Conservation (phyloP, 1,140 invertebrate species). For the Acyrthosiphon pisum region DNA sequence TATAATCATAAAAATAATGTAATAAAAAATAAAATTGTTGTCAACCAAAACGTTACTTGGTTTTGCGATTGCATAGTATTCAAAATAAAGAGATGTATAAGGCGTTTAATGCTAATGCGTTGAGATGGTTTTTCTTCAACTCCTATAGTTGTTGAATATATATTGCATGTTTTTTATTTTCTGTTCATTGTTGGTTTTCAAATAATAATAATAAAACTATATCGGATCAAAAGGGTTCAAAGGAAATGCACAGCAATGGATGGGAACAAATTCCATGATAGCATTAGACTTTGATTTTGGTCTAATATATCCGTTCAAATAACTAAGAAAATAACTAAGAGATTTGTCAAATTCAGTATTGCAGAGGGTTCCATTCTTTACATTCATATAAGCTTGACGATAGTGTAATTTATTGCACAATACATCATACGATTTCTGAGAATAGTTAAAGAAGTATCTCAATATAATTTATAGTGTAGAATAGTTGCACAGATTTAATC, state of each 20-base stretch:
- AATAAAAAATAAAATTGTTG: neutral
- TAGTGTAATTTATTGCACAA: neutral
- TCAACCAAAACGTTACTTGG: too few relatives aligned
- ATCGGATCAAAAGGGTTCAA: constrained; percentile 22
- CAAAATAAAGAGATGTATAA: neutral
- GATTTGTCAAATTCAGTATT: neutral
- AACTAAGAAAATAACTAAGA: neutral
- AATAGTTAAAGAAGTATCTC: neutral
- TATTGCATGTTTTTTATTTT: neutral
- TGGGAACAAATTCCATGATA: neutral
- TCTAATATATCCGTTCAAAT: neutral
- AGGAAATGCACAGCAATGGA: neutral
- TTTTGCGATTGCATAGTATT: neutral
- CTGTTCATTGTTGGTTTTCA: neutral
- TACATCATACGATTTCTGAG: neutral
- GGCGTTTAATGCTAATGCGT: neutral
- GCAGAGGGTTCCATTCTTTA: neutral
- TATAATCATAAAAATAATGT: neutral
- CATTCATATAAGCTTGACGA: neutral
- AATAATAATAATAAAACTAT: neutral
- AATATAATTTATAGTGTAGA: neutral
- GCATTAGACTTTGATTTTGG: neutral
- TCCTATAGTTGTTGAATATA: constrained; percentile 6
- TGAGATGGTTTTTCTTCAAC: neutral
- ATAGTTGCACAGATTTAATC: neutral